Conservation (phyloP, 2,113 vertebrate genomes). For the Pangasianodon gigas region DNA sequence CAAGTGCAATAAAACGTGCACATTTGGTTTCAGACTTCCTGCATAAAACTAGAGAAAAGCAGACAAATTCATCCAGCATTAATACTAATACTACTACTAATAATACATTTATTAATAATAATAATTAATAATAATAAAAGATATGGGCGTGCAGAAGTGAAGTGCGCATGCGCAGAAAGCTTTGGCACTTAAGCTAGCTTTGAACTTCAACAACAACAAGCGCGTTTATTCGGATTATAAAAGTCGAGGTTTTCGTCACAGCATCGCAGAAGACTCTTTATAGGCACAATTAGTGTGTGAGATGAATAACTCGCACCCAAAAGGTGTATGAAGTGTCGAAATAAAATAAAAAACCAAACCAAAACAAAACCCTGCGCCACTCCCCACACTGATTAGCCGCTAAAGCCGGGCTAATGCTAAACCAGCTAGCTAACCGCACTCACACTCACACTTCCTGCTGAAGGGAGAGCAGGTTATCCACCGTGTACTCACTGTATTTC, state of each 20-base stretch:
- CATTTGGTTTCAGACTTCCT: not conserved
- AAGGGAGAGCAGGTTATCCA: not conserved
- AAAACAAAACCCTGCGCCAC: not conserved
- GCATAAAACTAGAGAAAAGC: not conserved
- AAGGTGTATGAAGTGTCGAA: not conserved
- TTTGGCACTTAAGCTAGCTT: not conserved
- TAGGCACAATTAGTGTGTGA: too few relatives aligned
- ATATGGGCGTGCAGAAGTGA: not conserved
- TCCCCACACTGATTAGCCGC: not conserved
- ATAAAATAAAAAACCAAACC: not conserved
- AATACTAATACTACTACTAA: not conserved
- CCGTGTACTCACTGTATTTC: not conserved
- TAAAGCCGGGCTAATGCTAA: not conserved
- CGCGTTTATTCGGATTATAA: not conserved
- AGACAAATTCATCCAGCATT: not conserved
- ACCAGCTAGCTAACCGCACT: not conserved
- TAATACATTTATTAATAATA: not conserved
- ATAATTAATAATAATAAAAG: not conserved
- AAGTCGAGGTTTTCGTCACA: not conserved
- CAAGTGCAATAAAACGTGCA: too few relatives aligned
- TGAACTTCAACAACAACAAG: not conserved
- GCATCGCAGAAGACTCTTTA: too few relatives aligned
- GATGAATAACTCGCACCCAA: fast-evolving
- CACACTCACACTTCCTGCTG: not conserved
- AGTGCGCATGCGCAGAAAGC: not conserved